Evolutionary conservation across 2,797 vertebrate species (phyloP), one percentile per base, ranked within the genome.

Genomic region (Ara ararauna): DNA sequence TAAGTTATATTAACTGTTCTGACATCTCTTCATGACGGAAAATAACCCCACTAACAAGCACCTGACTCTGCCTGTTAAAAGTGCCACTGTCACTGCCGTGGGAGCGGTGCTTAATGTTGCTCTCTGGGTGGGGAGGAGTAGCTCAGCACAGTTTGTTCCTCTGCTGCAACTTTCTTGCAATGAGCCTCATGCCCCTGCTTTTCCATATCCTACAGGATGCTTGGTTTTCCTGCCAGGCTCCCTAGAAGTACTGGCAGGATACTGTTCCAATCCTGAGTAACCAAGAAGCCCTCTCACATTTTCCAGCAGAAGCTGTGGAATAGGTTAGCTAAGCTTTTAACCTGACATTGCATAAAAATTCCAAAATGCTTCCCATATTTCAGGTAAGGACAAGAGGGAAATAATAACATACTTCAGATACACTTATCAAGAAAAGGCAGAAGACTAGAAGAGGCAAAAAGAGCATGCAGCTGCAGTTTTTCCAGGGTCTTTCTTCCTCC

Each of bases 21-120:
- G 72, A 88, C 73, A 62, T 50, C 76, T 91, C 82, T 72, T 58
- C 62, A 30, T 53, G 72, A 67, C 40, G 61, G 77, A 80, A 51
- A 80, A 96, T 60, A 93, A 77, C 50, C 61, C 20, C 26, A 3
- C 89, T 79, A 92, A 90, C 78, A 74, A 85, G 65, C 81, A 53
- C 66, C 90, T 90, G 87, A 75, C 76, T 79, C 89, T 74, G 61
- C 82, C 85, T 95, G 83, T 47, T 84, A 29, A 53, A 91, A 88
- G 54, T 36, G 58, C 81, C 85, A 60, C 50, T 90, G 84, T 93
- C 91, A 78, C 79, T 77, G 27, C 21, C 20, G 42, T 16, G 29
- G 53, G 68, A 94, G 70, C 32, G 71, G n/a, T 61, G 75, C 56
- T 65, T 56, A 45, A 23, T 18, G 56, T 32, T 83, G 15, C 30